Base-by-base conservation (phyloP, 2,888 invertebrate species). In the Salticus scenicus region DNA sequence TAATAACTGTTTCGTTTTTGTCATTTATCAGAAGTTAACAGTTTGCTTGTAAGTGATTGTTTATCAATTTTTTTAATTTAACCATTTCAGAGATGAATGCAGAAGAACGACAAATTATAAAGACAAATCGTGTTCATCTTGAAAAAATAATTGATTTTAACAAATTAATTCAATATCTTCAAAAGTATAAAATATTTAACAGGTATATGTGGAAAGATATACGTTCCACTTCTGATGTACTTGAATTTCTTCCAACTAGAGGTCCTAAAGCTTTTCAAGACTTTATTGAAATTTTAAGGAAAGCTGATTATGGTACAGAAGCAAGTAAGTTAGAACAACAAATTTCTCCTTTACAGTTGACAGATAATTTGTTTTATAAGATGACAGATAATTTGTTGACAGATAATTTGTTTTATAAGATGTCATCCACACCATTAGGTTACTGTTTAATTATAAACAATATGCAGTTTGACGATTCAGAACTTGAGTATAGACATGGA, bases 391-490 rank as follows among this genome's bases (percentile, higher is more conserved):
- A 17, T 24, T 14, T 47, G 14, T 12, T n/a, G 14, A n/a, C 10
- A 0, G 63, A 37, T n/a, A 37, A 33, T 20, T 12, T 81, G 28
- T 76, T 83, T n/a, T 88, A 88, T 66, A 63, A 66, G 4, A 82
- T 88, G 79, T 63, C n/a, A 24, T 70, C 73, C 0, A 79, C 81
- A 41, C 88, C 88, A 14, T 57, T 88, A 14, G 89, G 89, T 1
- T 73, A 41, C 33, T 87, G 87, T 31, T 37, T 88, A 4, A 88
- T 89, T 14, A 82, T 89, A 27, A 89, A 89, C 41, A 88, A 88
- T 63, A 51, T 79, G n/a, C 24, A 87, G 12, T 89, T 88, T 73
- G 30, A 64, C 5, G n/a, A 24, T 63, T 8, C 41, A 63, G 57
- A 57, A 4, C 30, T 74, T 5, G 24, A 41, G 4, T 10, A 71